Evolutionary conservation across 2,797 vertebrate genomes (phyloP), one percentile per base, ranked within the genome.

Genomic region (Lagodon rhomboides): DNA sequence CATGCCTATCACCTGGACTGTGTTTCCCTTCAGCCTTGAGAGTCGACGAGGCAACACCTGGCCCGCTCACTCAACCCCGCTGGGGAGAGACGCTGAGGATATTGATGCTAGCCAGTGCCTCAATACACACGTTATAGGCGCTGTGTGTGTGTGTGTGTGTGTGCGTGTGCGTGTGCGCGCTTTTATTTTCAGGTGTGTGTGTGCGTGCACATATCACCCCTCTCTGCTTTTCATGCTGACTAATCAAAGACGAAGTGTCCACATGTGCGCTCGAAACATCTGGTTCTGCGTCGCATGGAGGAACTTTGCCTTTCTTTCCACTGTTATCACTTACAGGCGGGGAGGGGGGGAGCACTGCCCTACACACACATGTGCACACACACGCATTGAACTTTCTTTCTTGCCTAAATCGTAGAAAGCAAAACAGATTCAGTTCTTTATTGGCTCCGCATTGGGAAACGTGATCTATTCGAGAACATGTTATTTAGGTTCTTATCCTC

Each of bases 231-330:
- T 85, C 83, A 81, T 85, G 77, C 77, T 50, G 51, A 53, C 86
- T 91, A 92, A 92, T 93, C 86, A 77, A 82, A 92, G 84, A 73
- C 23, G 87, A 92, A 90, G 85, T 77, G 86, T 93, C 87, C 89
- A 92, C 85, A 89, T 93, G 91, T 89, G 91, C 75, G 12, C 76
- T 82, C 68, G 23, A 87, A 87, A 94, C 93, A 94, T 95, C 93
- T 95, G 94, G 87, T 91, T 92, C 85, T 90, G 53, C 44, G 83
- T 91, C 78, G 25, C 66, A 75, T 44, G 68, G 90, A 89, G 91
- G 87, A 94, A 89, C 85, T 90, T 61, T 8, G 71, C 88, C 76
- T 91, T 76, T 92, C 79, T 91, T 87, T 91, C 79, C 87, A 80
- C 79, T 85, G 65, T 77, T 88, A 86, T 94, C 82, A 86, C 84